These are phyloP conservation scores for Acipenser transmontanus DNA, from an alignment of 2,797 vertebrate species.

Conservation along the genomic window DNA sequence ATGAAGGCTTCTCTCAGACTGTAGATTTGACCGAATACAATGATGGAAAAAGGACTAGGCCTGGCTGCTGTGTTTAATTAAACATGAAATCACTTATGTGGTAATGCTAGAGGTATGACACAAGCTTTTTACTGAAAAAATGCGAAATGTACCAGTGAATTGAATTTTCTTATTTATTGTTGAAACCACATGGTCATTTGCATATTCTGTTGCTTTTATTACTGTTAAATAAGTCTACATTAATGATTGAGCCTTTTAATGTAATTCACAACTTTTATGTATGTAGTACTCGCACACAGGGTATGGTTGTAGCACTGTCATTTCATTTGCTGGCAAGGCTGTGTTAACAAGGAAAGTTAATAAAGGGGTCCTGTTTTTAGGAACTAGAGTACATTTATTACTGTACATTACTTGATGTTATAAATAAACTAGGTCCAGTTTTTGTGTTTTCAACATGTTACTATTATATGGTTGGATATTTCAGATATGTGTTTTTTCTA, in stretches of 20 bases:
- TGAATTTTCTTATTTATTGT: too few species aligned
- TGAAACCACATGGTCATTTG: too few species aligned
- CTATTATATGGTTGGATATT: conserved; percentile 26
- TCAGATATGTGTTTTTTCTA: conserved; percentile 17
- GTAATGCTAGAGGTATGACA: neutral
- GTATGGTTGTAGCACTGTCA: too few species aligned
- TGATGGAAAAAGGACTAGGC: conserved; percentile 44
- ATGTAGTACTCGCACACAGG: too few species aligned
- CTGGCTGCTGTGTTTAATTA: conserved; percentile 57
- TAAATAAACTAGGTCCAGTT: conserved; percentile 25
- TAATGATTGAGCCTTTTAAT: too few species aligned
- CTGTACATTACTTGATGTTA: conserved; percentile 16
- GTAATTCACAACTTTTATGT: too few species aligned
- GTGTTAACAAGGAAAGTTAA: too few species aligned
- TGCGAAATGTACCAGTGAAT: neutral
- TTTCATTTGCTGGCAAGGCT: too few species aligned
- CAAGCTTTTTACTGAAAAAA: neutral
- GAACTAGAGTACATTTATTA: conserved; percentile 11
- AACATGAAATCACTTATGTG: conserved; percentile 1
- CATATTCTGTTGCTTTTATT: too few species aligned
- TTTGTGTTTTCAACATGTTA: conserved; percentile 16
- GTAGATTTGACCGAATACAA: conserved; percentile 72
- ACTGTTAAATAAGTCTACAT: too few species aligned
- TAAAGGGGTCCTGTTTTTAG: conserved; percentile 3
- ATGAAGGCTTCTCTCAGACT: conserved; percentile 61